These are phyloP conservation scores for Buphagus erythrorhynchus DNA, from an alignment of 2,797 vertebrate species.

Conservation along the genomic window DNA sequence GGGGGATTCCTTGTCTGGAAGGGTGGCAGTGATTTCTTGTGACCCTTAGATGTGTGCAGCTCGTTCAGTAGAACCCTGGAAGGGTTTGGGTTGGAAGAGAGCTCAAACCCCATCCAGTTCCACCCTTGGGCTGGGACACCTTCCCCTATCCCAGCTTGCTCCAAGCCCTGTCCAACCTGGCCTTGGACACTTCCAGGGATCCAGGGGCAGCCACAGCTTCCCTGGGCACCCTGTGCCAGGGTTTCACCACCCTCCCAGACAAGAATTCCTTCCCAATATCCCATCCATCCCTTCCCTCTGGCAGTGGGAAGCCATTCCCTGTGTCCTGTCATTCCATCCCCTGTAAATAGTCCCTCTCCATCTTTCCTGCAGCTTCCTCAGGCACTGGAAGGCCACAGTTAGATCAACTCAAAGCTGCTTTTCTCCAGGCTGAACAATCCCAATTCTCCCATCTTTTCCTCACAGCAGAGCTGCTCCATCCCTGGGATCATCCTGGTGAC, in stretches of 20 bases:
- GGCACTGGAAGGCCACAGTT: not conserved
- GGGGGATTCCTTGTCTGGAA: not conserved
- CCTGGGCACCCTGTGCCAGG: not conserved
- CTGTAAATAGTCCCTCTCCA: not conserved
- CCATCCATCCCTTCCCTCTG: fast-evolving
- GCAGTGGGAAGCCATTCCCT: not conserved
- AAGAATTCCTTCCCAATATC: fast-evolving
- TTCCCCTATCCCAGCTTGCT: fast-evolving
- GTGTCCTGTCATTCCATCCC: not conserved
- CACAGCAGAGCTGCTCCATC: not conserved
- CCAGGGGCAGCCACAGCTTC: not conserved
- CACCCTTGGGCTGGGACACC: too few species aligned
- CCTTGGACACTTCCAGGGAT: not conserved
- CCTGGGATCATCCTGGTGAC: not conserved
- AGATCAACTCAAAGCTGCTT: not conserved
- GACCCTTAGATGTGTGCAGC: not conserved
- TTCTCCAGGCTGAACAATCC: not conserved
- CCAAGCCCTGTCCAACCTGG: fast-evolving
- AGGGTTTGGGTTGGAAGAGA: not conserved
- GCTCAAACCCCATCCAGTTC: too few species aligned
- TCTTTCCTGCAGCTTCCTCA: not conserved
- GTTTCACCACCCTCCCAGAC: fast-evolving
- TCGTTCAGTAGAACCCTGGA: not conserved
- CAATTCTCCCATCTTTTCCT: not conserved
- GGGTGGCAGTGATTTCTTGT: not conserved